These are phyloP conservation scores for Sprattus sprattus DNA, from an alignment of 2,113 vertebrate species.

Conservation along the genomic window DNA sequence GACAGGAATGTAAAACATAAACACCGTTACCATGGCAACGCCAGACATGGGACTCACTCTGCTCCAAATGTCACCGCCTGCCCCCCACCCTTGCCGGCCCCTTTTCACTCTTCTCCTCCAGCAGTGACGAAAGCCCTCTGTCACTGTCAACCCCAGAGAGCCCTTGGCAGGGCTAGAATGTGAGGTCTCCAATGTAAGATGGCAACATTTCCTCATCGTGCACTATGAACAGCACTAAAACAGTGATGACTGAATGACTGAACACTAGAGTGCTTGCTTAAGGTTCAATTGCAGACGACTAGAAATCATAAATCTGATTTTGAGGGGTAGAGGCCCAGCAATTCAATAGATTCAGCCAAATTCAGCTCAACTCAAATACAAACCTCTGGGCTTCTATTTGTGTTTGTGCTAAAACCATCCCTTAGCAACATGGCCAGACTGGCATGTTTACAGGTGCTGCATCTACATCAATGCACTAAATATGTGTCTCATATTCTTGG, in stretches of 20 bases:
- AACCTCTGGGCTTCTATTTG: background rate
- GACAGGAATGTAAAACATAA: conserved; percentile 58
- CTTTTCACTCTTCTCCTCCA: background rate
- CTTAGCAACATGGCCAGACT: conserved; percentile 13
- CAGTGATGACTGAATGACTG: background rate
- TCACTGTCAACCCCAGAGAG: background rate
- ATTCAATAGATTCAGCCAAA: background rate
- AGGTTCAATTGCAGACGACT: background rate
- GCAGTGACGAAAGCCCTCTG: background rate
- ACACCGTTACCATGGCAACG: conserved; percentile 42
- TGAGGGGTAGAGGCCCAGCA: background rate
- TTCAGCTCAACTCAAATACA: background rate
- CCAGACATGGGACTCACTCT: conserved; percentile 12
- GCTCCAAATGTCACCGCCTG: background rate
- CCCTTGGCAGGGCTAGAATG: background rate
- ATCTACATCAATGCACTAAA: background rate
- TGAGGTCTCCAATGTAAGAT: background rate
- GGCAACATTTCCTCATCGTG: background rate
- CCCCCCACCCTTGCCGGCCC: background rate
- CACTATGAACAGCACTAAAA: background rate
- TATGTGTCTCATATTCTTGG: background rate
- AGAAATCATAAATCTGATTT: background rate
- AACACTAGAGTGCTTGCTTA: background rate
- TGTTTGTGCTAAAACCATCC: background rate
- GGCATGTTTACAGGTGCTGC: background rate